These are phyloP conservation scores for Microtus ochrogaster DNA, from an alignment of 2,113 vertebrate genomes.

Conservation along the genomic window DNA sequence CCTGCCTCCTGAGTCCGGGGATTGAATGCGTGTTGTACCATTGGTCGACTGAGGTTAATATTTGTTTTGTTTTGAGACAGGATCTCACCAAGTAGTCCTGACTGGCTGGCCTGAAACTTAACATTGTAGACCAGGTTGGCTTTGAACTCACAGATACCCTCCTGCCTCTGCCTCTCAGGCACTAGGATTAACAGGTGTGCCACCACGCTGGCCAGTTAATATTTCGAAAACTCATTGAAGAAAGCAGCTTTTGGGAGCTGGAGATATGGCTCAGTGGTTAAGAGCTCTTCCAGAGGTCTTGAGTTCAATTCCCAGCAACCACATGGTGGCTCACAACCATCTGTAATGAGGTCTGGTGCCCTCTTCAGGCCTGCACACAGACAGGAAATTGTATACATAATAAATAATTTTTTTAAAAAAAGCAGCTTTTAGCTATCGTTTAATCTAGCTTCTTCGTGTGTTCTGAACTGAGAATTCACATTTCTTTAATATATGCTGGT, in stretches of 20 bases:
- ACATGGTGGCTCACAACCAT: no score
- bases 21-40: background rate
- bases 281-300: no score
- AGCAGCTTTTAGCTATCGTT: background rate
- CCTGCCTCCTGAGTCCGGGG: background rate
- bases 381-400: no score
- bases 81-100: background rate
- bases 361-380: no score
- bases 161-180: background rate
- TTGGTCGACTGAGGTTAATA: background rate
- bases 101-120: background rate
- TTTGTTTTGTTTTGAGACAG: background rate
- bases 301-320: no score
- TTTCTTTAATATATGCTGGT: background rate
- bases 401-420: background rate
- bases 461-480: background rate
- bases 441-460: background rate
- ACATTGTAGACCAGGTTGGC: background rate
- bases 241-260: background rate
- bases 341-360: no score
- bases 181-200: background rate
- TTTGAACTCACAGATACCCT: background rate
- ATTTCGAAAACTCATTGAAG: background rate
- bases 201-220: background rate
- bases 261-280: no score